Percentiles rank a stretch among this genome's conserved stretches.
Conservation (phyloP, 2,113 vertebrate genomes). For the Rostratula benghalensis region DNA sequence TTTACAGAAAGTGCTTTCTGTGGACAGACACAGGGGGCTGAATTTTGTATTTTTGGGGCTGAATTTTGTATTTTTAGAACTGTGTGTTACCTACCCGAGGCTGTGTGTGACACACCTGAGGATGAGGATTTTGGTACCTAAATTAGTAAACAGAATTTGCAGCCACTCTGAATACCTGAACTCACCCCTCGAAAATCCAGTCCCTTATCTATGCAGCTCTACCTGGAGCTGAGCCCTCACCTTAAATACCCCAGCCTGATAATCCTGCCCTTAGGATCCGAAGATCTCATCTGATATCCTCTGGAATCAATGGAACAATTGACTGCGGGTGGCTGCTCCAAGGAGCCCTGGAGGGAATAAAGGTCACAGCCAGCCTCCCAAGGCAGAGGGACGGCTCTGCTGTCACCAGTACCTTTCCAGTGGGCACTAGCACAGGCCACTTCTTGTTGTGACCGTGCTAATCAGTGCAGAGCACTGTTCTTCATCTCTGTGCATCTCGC, state of each 20-base stretch:
- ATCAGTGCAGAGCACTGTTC: not conserved
- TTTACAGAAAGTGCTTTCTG: not conserved
- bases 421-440: not conserved
- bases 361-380: not conserved
- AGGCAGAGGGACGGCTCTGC: not conserved
- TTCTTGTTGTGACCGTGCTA: rapidly evolving
- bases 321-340: conserved; percentile 34
- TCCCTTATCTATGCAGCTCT: not conserved
- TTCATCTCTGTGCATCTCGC: not conserved
- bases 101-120: not conserved
- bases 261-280: conserved; percentile 7
- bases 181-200: not conserved
- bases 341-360: conserved; percentile 6
- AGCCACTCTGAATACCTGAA: not conserved
- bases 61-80: not conserved
- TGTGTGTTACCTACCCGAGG: not conserved
- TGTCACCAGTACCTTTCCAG: not conserved
- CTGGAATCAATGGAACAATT: conserved; percentile 38
- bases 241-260: not conserved
- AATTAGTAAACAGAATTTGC: not conserved
- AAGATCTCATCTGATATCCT: conserved; percentile 19
- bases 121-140: not conserved
- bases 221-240: not conserved
- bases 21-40: not conserved
- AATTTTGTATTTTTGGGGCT: not conserved